Evolutionary conservation across 2,888 invertebrate genomes (phyloP), one percentile per base, ranked within the genome.

Genomic region (Griposia aprilina): DNA sequence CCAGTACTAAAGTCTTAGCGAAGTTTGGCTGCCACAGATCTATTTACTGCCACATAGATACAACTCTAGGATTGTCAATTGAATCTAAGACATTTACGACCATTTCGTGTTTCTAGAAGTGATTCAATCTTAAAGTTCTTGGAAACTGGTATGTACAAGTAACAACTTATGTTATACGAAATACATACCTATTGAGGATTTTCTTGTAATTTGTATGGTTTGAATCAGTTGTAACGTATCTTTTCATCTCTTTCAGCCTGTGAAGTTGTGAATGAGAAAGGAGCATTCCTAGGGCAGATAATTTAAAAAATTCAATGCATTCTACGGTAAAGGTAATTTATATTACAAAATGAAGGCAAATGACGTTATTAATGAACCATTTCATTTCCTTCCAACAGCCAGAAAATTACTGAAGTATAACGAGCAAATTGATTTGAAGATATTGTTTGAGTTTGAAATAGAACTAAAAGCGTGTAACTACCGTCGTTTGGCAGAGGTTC

Each of bases 1-100:
- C 87, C 78, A 78, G 82, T 69, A 74, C 79, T 78, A 78, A 82
- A 86, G 79, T 81, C 81, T 85, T 80, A 83, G 83, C 26, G 60
- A 70, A 76, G 81, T 86, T 80, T 63, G 74, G 73, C n/a, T 45
- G 57, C 62, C 76, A 60, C 52, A 65, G 71, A 87, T 86, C 74
- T 73, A 80, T 80, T 77, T 74, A 85, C 52, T 72, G 71, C 74
- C 60, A 75, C 72, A 65, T 13, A 20, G 30, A 68, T 69, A 79
- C 84, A 71, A 41, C 52, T 76, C 66, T 69, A 57, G 57, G 69
- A 76, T 75, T 80, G 83, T 81, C 78, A 83, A 82, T 86, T 78
- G 76, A 86, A 87, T 83, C 72, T 62, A 55, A 52, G 62, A 74
- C 79, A 74, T 73, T 81, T 88, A 81, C 65, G 71, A 80, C n/a